Conservation (phyloP, 2,797 vertebrate genomes). For the Microcaecilia unicolor region DNA sequence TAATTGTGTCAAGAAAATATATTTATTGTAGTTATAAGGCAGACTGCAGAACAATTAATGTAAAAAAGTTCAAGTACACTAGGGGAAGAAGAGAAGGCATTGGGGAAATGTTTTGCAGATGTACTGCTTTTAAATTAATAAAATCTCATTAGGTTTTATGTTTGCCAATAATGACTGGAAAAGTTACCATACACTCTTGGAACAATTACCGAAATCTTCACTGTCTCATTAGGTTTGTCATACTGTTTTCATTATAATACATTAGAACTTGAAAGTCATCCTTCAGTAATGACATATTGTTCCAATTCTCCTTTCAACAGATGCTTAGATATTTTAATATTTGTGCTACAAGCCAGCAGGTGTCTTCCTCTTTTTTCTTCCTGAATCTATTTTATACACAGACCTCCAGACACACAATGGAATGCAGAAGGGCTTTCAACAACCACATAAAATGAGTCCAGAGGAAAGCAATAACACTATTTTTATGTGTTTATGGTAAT, state of each 20-base stretch:
- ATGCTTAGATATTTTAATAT: conserved; percentile 68
- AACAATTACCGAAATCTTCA: conserved; percentile 67
- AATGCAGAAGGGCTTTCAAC: conserved; percentile 63
- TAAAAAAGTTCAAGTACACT: conserved; percentile 54
- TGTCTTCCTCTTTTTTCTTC: conserved; percentile 81
- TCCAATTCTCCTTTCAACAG: conserved; percentile 67
- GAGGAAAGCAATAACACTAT: conserved; percentile 44
- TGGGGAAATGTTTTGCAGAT: conserved; percentile 72
- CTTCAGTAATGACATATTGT: conserved; percentile 78
- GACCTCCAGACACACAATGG: conserved; percentile 80
- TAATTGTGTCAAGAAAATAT: conserved; percentile 43
- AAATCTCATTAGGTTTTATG: conserved; percentile 77
- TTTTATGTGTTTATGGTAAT: conserved; percentile 60
- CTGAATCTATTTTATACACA: conserved; percentile 74
- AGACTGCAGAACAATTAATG: conserved; percentile 59
- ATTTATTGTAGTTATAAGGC: too few species aligned
- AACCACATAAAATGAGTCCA: conserved; percentile 60
- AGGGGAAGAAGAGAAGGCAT: conserved; percentile 54
- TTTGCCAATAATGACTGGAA: conserved; percentile 70
- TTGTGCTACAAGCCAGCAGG: conserved; percentile 82
- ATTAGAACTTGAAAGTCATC: conserved; percentile 79
- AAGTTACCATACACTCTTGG: conserved; percentile 68
- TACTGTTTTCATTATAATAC: conserved; percentile 88
- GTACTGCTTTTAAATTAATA: conserved; percentile 72
- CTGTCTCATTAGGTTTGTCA: conserved; percentile 80